Evolutionary conservation across 2,797 vertebrate genomes (phyloP), one percentile per base, ranked within the genome.

Genomic region (Ceryle rudis): DNA sequence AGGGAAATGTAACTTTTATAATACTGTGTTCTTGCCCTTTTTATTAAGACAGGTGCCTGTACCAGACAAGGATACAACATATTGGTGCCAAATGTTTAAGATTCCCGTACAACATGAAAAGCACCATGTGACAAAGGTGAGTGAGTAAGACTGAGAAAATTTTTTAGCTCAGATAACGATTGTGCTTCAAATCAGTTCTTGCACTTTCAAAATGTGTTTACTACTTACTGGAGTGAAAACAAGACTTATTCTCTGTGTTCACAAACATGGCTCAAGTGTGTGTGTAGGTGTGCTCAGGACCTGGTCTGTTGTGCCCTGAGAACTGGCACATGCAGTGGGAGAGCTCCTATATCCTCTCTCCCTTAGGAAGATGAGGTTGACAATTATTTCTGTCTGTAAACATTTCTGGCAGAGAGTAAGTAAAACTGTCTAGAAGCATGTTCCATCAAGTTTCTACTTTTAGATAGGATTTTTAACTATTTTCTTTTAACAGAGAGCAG

Each of bases 81-180:
- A 99, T 67, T 99, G 99, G 99, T 99, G 99, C 89, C 98, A 99
- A 97, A 98, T 99, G 97, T 99, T 98, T 97, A 98, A 98, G 96
- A 98, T 99, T 82, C 99, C 98, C 31, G 28, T 95, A n/a, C 92
- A 98, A 49, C 96, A 98, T 77, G 98, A 97, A 95, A 99, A 99
- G 39, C 98, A 98, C 94, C 99, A 99, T 3, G 97, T 99, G 21
- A 98, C 97, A 93, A 98, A 98, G 98, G 99, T 99, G 97, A 96
- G 98, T 97, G 46, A 70, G 44, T 62, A n/a, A 78, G 46, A 70
- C 46, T 62, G n/a, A 72, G 46, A 26, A 11, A 37, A 74, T 58
- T 39, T 41, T 86, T 46, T 29, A 81, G 52, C 46, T 70, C 47
- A 42, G 55, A 5, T 47, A 37, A 58, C 1, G 5, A 15, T 64